Evolutionary conservation across 1,140 invertebrate species (phyloP).

Genomic region (Chrysopa pallens): DNA sequence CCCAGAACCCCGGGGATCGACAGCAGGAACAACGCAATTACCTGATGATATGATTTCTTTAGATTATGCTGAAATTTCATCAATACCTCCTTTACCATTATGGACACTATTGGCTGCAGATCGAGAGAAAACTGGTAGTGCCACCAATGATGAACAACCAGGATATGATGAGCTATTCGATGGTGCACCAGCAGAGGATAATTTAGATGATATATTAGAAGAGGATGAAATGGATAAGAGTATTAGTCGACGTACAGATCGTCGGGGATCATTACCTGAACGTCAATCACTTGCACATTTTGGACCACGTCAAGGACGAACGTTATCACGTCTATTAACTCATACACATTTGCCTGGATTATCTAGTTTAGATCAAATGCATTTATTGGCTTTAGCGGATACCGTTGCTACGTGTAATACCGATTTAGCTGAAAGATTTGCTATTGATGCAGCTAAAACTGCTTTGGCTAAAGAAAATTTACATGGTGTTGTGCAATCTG

Average conservation of each 20-base stretch:
- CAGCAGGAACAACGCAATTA: slow-evolving; percentile 28
- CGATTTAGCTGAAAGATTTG: slow-evolving; percentile 68
- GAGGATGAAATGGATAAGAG: slow-evolving; percentile 41
- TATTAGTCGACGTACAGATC: slow-evolving; percentile 36
- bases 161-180: slow-evolving; percentile 82
- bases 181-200: slow-evolving; percentile 55
- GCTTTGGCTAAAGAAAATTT: slow-evolving; percentile 50
- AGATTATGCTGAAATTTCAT: slow-evolving; percentile 91
- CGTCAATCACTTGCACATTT: slow-evolving; percentile 61
- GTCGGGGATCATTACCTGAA: slow-evolving; percentile 44
- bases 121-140: slow-evolving; percentile 44
- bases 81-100: slow-evolving; percentile 88
- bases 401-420: slow-evolving; percentile 88
- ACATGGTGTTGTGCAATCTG: slow-evolving; percentile 38
- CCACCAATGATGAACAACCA: slow-evolving; percentile 20
- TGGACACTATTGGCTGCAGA: slow-evolving; percentile 92
- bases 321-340: slow-evolving; percentile 76
- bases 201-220: slow-evolving; percentile 59
- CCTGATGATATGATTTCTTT: slow-evolving; percentile 68
- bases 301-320: slow-evolving; percentile 58
- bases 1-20: slow-evolving; percentile 21
- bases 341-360: slow-evolving; percentile 93
- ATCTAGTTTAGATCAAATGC: slow-evolving; percentile 97
- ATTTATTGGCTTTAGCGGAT: slow-evolving; percentile 89
- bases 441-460: slow-evolving; percentile 55